Conservation (phyloP, 2,888 invertebrate species). For the Zelleria hepariella region DNA sequence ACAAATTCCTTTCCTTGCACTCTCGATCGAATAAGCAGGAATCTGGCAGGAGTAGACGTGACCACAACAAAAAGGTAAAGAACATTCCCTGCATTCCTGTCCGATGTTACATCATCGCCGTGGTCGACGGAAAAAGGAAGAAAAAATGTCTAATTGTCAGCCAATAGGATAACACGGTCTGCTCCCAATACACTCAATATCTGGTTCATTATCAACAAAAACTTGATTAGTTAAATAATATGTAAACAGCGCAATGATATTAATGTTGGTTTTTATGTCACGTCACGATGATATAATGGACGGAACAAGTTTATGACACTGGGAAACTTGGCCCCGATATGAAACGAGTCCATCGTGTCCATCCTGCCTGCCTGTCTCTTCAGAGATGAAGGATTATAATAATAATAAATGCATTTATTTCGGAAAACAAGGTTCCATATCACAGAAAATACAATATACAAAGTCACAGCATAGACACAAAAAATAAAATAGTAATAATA, state of each 20-base stretch:
- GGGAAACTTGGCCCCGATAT: too few relatives aligned
- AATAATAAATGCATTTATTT: too few relatives aligned
- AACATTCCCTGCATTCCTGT: slow-evolving; percentile 7
- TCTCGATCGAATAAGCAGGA: not conserved
- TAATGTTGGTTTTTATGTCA: not conserved
- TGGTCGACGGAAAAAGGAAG: slow-evolving; percentile 9
- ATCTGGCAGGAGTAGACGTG: not conserved
- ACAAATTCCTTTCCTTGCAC: not conserved
- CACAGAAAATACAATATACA: too few relatives aligned
- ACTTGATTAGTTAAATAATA: not conserved
- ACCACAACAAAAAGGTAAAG: not conserved
- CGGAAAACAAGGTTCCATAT: too few relatives aligned
- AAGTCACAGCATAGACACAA: too few relatives aligned
- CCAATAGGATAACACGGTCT: not conserved
- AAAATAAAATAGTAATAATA: too few relatives aligned
- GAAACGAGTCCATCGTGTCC: too few relatives aligned
- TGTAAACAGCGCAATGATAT: not conserved
- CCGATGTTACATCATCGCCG: slow-evolving; percentile 7
- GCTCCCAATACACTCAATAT: not conserved
- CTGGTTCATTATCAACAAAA: not conserved
- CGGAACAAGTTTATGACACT: too few relatives aligned
- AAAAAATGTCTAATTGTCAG: slow-evolving; percentile 6
- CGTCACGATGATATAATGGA: not conserved
- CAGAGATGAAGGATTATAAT: too few relatives aligned
- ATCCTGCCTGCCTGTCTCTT: too few relatives aligned